Percentiles rank a stretch among this genome's conserved stretches.
These are phyloP conservation scores for Drosophila imparisetae DNA, from an alignment of 2,888 invertebrate species.

Conservation along the genomic window DNA sequence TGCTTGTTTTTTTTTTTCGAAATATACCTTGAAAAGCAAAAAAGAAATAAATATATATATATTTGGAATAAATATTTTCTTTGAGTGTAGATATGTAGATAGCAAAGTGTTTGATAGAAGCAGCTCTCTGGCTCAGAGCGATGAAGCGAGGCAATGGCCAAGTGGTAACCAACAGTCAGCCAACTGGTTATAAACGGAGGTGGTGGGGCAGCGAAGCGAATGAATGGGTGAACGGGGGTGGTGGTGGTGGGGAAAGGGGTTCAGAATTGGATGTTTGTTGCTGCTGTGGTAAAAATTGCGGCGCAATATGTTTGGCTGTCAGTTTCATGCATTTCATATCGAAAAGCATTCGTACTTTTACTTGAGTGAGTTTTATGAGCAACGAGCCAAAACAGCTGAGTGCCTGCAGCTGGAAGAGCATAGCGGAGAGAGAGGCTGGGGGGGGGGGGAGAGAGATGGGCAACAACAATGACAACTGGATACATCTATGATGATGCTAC, in stretches of 20 bases:
- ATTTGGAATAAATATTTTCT: background rate
- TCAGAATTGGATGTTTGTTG: conserved; percentile 6
- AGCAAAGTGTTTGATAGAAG: conserved; percentile 30
- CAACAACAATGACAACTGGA: conserved; percentile 63
- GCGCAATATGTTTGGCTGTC: conserved; percentile 80
- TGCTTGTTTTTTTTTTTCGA: background rate
- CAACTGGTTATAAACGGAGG: conserved; percentile 50
- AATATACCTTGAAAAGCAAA: background rate
- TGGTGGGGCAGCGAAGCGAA: background rate
- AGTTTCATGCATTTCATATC: conserved; percentile 81
- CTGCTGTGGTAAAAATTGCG: conserved; percentile 66
- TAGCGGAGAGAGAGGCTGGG: background rate
- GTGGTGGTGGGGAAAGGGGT: background rate
- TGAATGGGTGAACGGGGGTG: background rate
- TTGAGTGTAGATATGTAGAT: conserved; percentile 1
- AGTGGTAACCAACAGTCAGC: conserved; percentile 72
- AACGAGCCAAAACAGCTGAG: conserved; percentile 56
- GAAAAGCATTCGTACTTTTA: conserved; percentile 81
- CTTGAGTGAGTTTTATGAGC: conserved; percentile 81
- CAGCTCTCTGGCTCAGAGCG: conserved; percentile 29
- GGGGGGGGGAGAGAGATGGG: background rate
- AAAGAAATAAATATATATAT: background rate
- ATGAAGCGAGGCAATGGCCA: conserved; percentile 38
- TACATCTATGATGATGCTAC: conserved; percentile 77
- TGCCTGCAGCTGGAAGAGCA: background rate